Evolutionary conservation across 2,888 invertebrate species (phyloP).

Genomic region (Anodontia alba): DNA sequence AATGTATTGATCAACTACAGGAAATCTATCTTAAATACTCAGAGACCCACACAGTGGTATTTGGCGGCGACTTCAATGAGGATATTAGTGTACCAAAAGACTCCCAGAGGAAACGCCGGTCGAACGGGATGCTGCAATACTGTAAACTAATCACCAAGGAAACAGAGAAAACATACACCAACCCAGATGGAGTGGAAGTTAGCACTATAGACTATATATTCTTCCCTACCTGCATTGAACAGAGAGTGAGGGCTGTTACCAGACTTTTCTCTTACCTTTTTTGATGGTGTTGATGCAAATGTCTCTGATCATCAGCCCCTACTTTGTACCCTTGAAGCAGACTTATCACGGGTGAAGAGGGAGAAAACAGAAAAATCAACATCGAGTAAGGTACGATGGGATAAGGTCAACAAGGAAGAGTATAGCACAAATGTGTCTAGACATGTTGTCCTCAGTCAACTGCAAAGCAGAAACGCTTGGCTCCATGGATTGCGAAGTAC

Average conservation of each 20-base stretch:
- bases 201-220: slow-evolving; percentile 24
- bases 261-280: no score
- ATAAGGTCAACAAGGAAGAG: neutral
- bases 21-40: slow-evolving; percentile 24
- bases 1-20: slow-evolving; percentile 13
- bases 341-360: neutral
- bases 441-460: neutral
- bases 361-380: neutral
- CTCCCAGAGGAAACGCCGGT: neutral
- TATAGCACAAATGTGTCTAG: neutral
- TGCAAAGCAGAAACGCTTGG: neutral
- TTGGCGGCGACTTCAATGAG: slow-evolving; percentile 34
- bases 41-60: slow-evolving; percentile 15
- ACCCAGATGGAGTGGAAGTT: slow-evolving; percentile 24
- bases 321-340: neutral
- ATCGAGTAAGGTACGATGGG: neutral
- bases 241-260: neutral
- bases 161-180: slow-evolving; percentile 16
- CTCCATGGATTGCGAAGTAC: neutral
- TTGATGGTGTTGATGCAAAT: slow-evolving; percentile 14
- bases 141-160: neutral
- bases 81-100: neutral
- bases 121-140: neutral
- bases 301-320: slow-evolving; percentile 21
- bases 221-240: neutral